Conservation (phyloP, 1,140 invertebrate species). For the Philopotamus ludificatus region DNA sequence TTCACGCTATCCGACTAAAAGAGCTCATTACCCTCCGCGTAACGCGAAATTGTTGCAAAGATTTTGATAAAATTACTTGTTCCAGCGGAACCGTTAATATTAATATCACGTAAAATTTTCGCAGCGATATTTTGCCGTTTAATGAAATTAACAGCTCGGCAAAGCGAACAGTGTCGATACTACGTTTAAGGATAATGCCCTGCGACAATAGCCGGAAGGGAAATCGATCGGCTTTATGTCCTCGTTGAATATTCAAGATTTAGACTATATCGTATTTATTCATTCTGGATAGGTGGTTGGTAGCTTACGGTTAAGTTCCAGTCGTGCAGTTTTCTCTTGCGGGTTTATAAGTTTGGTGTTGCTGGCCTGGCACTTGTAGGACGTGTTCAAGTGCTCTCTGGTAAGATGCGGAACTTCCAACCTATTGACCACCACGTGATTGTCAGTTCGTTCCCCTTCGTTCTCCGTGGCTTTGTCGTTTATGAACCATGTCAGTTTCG, state of each 20-base stretch:
- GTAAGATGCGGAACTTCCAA: conserved; percentile 69
- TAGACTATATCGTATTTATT: no score
- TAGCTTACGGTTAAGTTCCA: conserved; percentile 81
- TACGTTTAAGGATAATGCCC: neutral
- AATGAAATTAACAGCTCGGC: conserved; percentile 29
- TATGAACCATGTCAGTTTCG: conserved; percentile 75
- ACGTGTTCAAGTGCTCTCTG: conserved; percentile 75
- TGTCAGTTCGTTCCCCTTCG: conserved; percentile 61
- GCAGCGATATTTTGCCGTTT: conserved; percentile 24
- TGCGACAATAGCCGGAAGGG: conserved; percentile 1
- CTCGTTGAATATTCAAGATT: no score
- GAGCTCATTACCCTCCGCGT: neutral
- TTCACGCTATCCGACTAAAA: neutral
- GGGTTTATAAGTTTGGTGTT: conserved; percentile 83
- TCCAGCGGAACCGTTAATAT: conserved; percentile 24
- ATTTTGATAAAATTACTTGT: conserved; percentile 28
- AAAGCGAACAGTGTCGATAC: neutral
- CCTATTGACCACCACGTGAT: conserved; percentile 75
- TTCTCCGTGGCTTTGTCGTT: conserved; percentile 64
- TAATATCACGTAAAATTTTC: conserved; percentile 36
- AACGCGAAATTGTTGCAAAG: conserved; percentile 11
- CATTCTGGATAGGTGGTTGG: no score
- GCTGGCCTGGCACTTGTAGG: conserved; percentile 80
- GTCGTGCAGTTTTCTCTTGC: conserved; percentile 71
- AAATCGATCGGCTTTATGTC: neutral